phyloP scores from a whole-genome alignment of 2,888 invertebrate species.

The Sycophila texana region DNA sequence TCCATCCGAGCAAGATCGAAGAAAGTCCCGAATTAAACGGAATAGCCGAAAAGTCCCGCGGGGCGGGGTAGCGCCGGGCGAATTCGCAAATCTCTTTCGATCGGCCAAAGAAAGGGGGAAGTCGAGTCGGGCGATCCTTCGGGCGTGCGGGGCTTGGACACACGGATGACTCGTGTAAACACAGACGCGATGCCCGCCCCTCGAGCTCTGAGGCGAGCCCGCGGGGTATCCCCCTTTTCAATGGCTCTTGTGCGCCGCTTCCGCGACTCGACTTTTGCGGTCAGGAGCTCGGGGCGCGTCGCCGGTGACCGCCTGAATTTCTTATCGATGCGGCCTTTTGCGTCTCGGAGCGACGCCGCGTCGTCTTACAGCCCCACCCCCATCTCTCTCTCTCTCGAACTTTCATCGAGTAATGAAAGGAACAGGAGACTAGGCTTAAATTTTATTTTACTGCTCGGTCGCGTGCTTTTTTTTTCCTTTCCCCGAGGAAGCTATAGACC shows the following conservation, averaged over 20 bases:
- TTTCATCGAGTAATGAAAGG: conserved; percentile 26
- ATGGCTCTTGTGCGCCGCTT: conserved; percentile 28
- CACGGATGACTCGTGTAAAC: conserved; percentile 38
- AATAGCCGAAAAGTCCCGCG: conserved; percentile 26
- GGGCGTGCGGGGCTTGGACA: not conserved
- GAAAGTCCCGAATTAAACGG: conserved; percentile 31
- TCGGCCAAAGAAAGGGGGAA: not conserved
- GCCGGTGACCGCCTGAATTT: conserved; percentile 23
- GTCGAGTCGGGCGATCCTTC: not conserved
- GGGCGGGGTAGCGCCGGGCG: not conserved
- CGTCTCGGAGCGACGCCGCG: not conserved
- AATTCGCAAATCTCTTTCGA: conserved; percentile 27
- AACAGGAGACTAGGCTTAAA: not conserved
- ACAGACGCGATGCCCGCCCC: not conserved
- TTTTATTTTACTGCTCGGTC: not conserved
- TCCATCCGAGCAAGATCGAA: not conserved
- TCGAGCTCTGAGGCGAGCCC: conserved; percentile 4
- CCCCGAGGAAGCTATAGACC: too few relatives aligned
- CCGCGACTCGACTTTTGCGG: conserved; percentile 60
- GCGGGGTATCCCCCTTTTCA: conserved; percentile 48
- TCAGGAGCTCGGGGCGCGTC: conserved; percentile 30
- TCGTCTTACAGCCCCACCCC: not conserved
- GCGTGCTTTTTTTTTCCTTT: too few relatives aligned
- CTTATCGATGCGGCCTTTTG: conserved; percentile 22
- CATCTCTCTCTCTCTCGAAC: not conserved